phyloP scores from a whole-genome alignment of 2,888 invertebrate species.

The Callosobruchus maculatus region DNA sequence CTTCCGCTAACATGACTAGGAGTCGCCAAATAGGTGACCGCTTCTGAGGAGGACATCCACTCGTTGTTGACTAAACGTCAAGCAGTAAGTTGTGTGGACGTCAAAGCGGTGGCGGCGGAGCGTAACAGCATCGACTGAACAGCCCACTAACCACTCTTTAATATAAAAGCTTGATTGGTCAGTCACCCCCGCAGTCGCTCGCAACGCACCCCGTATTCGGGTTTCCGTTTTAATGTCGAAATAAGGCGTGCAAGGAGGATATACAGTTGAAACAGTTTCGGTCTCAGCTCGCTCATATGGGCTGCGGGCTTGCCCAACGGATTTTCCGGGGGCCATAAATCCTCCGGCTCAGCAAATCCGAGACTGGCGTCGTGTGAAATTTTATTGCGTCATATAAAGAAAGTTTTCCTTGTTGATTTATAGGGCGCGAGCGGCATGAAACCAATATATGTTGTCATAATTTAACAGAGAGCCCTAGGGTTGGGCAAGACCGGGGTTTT shows the following conservation, averaged over 20 bases:
- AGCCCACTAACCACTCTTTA: too few relatives aligned
- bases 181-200: too few relatives aligned
- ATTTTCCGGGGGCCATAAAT: slow-evolving; percentile 11
- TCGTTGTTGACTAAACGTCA: too few relatives aligned
- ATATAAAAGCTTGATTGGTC: too few relatives aligned
- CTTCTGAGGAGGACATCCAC: too few relatives aligned
- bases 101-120: too few relatives aligned
- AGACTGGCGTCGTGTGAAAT: slow-evolving; percentile 30
- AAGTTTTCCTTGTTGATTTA: slow-evolving; percentile 26
- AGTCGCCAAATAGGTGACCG: too few relatives aligned
- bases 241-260: not conserved
- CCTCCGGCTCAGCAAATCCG: slow-evolving; percentile 18
- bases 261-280: not conserved
- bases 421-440: slow-evolving; percentile 22
- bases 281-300: not conserved
- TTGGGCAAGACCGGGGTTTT: not conserved
- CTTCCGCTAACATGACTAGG: too few relatives aligned
- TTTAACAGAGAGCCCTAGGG: not conserved
- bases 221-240: not conserved
- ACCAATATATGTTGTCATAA: slow-evolving; percentile 20
- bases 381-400: slow-evolving; percentile 36
- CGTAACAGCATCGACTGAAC: too few relatives aligned
- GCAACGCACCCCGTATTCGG: not conserved
- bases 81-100: too few relatives aligned
- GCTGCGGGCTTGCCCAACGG: not conserved